phyloP scores from a whole-genome alignment of 2,113 vertebrate species.

The Sinocyclocheilus maitianheensis region DNA sequence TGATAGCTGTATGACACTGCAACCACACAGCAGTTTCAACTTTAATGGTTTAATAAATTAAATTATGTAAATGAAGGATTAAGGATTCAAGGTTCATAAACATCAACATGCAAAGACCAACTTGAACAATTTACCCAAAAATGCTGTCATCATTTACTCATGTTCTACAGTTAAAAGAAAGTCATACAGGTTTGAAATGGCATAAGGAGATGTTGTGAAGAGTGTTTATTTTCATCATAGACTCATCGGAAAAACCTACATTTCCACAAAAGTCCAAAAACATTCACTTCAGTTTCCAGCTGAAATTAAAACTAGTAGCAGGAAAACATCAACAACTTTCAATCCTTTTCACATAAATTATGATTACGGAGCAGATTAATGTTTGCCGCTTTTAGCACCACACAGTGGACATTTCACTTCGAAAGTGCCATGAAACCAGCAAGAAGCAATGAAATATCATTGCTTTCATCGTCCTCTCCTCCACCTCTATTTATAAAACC shows the following conservation, averaged over 20 bases:
- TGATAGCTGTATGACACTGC: not conserved
- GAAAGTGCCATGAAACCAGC: too few species aligned
- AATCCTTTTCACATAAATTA: not conserved
- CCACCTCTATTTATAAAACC: constrained; percentile 30
- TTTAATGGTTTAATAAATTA: not conserved
- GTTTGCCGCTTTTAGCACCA: too few species aligned
- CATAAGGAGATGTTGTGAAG: not conserved
- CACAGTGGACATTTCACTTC: too few species aligned
- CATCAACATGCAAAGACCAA: not conserved
- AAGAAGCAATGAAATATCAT: too few species aligned
- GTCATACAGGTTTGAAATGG: not conserved
- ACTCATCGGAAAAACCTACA: not conserved
- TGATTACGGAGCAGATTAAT: not conserved
- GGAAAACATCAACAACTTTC: not conserved
- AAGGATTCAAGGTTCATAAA: not conserved
- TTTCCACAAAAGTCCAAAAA: not conserved
- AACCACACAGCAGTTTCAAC: not conserved
- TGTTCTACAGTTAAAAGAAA: not conserved
- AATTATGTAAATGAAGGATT: not conserved
- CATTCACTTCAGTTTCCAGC: not conserved
- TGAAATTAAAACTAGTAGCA: not conserved
- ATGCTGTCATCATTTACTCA: not conserved
- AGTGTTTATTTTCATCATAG: not conserved
- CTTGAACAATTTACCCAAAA: not conserved
- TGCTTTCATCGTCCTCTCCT: not conserved